phyloP scores from a whole-genome alignment of 2,797 vertebrate species.

The Cynopterus sphinx region DNA sequence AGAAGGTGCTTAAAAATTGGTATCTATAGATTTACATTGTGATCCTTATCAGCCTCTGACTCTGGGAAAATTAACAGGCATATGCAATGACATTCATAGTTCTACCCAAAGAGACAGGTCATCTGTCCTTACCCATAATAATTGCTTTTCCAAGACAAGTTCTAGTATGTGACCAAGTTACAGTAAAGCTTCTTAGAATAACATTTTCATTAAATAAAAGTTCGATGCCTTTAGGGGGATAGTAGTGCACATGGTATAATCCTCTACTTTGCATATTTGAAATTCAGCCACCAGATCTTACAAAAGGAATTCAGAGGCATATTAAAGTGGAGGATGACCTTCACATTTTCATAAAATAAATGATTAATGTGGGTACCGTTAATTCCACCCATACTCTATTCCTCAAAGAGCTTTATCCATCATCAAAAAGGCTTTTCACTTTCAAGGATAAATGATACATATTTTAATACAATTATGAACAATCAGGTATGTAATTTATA shows the following conservation, averaged over 20 bases:
- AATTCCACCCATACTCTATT: constrained; percentile 53
- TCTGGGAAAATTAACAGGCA: background rate
- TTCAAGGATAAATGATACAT: constrained; percentile 66
- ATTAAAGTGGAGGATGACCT: constrained; percentile 73
- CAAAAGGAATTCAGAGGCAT: constrained; percentile 53
- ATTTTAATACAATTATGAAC: constrained; percentile 66
- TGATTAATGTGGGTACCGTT: constrained; percentile 57
- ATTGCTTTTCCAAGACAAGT: constrained; percentile 44
- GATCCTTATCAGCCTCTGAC: constrained; percentile 6
- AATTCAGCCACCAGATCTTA: constrained; percentile 64
- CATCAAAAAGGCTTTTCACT: constrained; percentile 47
- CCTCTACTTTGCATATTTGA: constrained; percentile 68
- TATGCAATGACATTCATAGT: background rate
- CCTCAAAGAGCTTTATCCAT: constrained; percentile 47
- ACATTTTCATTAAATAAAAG: constrained; percentile 74
- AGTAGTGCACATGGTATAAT: constrained; percentile 55
- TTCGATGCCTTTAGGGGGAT: constrained; percentile 53
- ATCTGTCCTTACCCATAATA: constrained; percentile 58
- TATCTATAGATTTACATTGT: background rate
- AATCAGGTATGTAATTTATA: constrained; percentile 73
- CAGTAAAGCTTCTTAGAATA: constrained; percentile 61
- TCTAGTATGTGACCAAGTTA: constrained; percentile 44
- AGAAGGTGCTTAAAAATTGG: background rate
- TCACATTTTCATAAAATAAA: constrained; percentile 64
- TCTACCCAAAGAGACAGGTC: constrained; percentile 22